These are phyloP conservation scores for Scomber scombrus DNA, from an alignment of 2,113 vertebrate genomes.

Conservation along the genomic window DNA sequence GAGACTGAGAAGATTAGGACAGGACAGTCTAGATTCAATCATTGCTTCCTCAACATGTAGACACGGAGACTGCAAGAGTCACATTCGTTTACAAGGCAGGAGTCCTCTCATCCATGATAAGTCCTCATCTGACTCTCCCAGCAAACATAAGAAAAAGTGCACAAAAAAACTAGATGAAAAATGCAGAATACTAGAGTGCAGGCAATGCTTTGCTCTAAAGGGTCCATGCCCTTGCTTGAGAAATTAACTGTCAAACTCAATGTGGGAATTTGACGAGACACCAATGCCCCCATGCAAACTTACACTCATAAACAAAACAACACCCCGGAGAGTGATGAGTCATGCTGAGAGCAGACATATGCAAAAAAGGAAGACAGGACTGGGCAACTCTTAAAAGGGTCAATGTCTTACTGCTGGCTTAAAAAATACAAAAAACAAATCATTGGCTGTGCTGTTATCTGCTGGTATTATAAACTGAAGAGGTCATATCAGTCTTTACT, in stretches of 20 bases:
- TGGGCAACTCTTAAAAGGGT: conserved; percentile 42
- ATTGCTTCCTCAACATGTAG: conserved; percentile 34
- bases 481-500: background rate
- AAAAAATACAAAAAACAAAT: background rate
- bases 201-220: conserved; percentile 19
- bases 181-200: conserved; percentile 16
- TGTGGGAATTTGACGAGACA: conserved; percentile 55
- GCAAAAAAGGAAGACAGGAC: conserved; percentile 26
- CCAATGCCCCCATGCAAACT: conserved; percentile 47
- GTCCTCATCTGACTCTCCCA: conserved; percentile 41
- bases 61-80: conserved; percentile 43
- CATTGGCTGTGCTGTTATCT: too few species aligned
- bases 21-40: conserved; percentile 22
- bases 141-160: conserved; percentile 4
- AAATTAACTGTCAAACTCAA: conserved; percentile 46
- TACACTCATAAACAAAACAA: conserved; percentile 60
- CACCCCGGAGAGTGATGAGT: conserved; percentile 68
- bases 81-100: conserved; percentile 39
- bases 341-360: conserved; percentile 55
- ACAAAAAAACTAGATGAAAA: conserved; percentile 30
- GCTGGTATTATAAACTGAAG: too few species aligned
- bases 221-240: conserved; percentile 20
- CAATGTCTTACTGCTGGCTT: conserved; percentile 20
- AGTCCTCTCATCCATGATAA: conserved; percentile 40
- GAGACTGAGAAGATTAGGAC: conserved; percentile 41